Conservation (phyloP, 2,113 vertebrate species). For the Talpa occidentalis region DNA sequence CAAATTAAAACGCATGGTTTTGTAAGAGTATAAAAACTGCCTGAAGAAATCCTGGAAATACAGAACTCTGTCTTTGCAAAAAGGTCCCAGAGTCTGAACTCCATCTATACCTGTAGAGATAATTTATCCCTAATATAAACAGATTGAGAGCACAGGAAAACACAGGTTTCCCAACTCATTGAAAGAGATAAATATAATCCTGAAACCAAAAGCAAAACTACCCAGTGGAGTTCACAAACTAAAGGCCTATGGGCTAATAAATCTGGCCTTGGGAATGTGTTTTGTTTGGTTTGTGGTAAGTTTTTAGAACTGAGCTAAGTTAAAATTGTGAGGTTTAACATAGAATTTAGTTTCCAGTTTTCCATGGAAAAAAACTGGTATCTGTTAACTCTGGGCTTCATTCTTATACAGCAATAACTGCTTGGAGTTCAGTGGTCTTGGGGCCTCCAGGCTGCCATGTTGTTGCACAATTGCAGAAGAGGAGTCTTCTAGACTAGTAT, state of each 20-base stretch:
- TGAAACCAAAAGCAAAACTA: conserved; percentile 44
- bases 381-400: background rate
- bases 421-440: background rate
- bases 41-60: conserved; percentile 6
- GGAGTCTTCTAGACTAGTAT: background rate
- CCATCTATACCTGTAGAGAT: background rate
- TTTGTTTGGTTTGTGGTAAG: background rate
- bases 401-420: background rate
- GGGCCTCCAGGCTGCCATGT: background rate
- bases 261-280: background rate
- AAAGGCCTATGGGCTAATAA: background rate
- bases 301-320: conserved; percentile 5
- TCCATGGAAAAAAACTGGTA: background rate
- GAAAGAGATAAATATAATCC: background rate
- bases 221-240: background rate
- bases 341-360: conserved; percentile 34
- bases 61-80: background rate
- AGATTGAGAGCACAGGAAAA: background rate
- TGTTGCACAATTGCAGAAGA: background rate
- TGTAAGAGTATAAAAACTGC: conserved; percentile 17
- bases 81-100: background rate
- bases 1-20: no score
- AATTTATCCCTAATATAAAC: background rate
- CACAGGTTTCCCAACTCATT: background rate
- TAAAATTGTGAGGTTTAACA: conserved; percentile 4